Percentiles rank a stretch among this genome's conserved stretches.
Conservation (phyloP, 1,140 invertebrate genomes). For the Dreissena polymorpha region DNA sequence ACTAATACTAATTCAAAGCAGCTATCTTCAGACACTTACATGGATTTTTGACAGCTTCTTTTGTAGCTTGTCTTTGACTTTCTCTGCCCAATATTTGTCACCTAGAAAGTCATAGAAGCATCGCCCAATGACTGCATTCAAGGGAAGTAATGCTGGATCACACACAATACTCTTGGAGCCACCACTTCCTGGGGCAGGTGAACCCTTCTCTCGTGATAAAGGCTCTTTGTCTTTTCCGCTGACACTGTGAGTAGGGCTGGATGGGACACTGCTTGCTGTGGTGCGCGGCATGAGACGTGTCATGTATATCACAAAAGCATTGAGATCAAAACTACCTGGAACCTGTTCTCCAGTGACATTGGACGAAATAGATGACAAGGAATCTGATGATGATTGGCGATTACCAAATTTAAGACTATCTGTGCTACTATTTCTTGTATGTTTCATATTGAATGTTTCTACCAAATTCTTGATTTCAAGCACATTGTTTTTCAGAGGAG, state of each 20-base stretch:
- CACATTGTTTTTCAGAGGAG: conserved; percentile 70
- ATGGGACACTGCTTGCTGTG: conserved; percentile 35
- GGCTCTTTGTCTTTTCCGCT: conserved; percentile 12
- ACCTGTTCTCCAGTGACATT: conserved; percentile 10
- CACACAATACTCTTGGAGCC: conserved; percentile 63
- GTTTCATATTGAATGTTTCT: conserved; percentile 27
- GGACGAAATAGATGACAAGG: conserved; percentile 60
- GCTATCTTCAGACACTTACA: conserved; percentile 75
- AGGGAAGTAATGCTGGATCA: conserved; percentile 81
- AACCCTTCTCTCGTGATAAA: conserved; percentile 16
- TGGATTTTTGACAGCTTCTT: conserved; percentile 92
- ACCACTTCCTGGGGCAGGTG: conserved; percentile 10
- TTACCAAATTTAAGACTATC: conserved; percentile 59
- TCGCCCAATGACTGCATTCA: conserved; percentile 89
- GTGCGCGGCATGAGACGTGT: conserved; percentile 70
- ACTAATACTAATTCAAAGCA: neutral
- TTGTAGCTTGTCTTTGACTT: conserved; percentile 87
- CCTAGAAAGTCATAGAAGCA: conserved; percentile 90
- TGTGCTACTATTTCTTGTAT: conserved; percentile 48
- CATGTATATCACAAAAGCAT: conserved; percentile 72
- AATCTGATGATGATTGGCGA: conserved; percentile 72
- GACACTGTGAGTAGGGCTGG: conserved; percentile 38
- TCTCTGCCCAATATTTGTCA: conserved; percentile 83
- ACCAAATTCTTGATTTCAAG: conserved; percentile 67
- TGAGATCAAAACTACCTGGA: conserved; percentile 39